These are phyloP conservation scores for Cheilosia soror DNA, from an alignment of 2,888 invertebrate genomes.

Conservation along the genomic window DNA sequence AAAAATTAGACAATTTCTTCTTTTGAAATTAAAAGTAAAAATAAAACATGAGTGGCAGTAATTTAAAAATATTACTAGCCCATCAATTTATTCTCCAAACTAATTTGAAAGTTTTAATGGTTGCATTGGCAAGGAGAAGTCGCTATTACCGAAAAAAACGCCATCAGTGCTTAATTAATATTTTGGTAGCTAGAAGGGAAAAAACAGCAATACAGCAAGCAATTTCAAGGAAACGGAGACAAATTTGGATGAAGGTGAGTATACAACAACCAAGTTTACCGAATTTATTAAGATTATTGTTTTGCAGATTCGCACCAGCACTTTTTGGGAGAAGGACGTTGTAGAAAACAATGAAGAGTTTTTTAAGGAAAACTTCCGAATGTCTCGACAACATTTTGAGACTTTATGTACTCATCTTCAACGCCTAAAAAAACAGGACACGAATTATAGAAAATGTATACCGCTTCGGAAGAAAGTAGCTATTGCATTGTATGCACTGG, in stretches of 20 bases:
- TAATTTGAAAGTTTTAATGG: conserved; percentile 3
- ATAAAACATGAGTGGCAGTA: too few relatives aligned
- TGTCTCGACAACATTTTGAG: conserved; percentile 78
- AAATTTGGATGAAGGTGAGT: conserved; percentile 4
- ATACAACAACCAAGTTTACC: background rate
- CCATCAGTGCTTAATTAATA: conserved; percentile 4
- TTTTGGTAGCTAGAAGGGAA: background rate
- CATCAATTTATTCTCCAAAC: too few relatives aligned
- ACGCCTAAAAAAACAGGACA: too few relatives aligned
- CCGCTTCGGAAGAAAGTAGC: too few relatives aligned
- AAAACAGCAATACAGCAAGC: background rate
- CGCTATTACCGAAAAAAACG: conserved; percentile 2
- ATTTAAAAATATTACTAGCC: too few relatives aligned
- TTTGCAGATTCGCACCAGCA: too few relatives aligned
- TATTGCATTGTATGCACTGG: conserved; percentile 73
- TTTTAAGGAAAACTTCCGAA: conserved; percentile 61
- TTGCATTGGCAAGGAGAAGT: conserved; percentile 5
- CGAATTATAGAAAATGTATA: too few relatives aligned
- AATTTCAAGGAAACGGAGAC: background rate
- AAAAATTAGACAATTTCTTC: too few relatives aligned
- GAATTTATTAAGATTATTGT: too few relatives aligned
- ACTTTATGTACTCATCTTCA: too few relatives aligned
- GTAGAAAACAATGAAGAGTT: background rate
- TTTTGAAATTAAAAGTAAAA: too few relatives aligned
- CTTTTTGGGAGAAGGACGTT: too few relatives aligned